Evolutionary conservation across 2,888 invertebrate species (phyloP).

Genomic region (Shargacucullia verbasci): DNA sequence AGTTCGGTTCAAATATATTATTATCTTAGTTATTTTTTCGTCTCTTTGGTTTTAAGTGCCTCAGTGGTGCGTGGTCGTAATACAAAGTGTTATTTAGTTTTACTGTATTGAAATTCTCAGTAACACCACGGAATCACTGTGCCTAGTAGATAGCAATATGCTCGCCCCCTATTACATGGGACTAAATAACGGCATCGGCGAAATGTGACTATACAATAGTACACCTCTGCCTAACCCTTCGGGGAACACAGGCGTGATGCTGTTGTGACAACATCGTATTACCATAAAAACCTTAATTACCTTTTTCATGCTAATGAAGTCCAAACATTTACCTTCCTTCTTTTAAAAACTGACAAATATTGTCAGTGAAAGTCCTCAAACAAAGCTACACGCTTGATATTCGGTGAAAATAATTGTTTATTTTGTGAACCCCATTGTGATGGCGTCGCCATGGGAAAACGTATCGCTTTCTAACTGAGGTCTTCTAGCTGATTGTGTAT

Average conservation of each 20-base stretch:
- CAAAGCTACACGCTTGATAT: slow-evolving; percentile 25
- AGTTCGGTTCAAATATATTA: slow-evolving; percentile 2
- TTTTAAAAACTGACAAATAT: slow-evolving; percentile 18
- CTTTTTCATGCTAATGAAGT: not conserved
- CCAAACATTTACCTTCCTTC: slow-evolving; percentile 6
- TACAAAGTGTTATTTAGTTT: too few relatives aligned
- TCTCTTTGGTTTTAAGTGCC: too few relatives aligned
- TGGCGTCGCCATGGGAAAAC: slow-evolving; percentile 40
- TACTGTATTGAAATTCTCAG: too few relatives aligned
- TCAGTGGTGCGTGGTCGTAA: too few relatives aligned
- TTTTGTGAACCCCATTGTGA: slow-evolving; percentile 51
- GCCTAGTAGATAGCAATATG: too few relatives aligned
- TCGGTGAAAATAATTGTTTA: slow-evolving; percentile 50
- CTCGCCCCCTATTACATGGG: too few relatives aligned
- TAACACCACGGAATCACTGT: too few relatives aligned
- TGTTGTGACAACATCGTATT: too few relatives aligned
- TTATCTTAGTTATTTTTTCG: not conserved
- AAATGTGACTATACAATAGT: too few relatives aligned
- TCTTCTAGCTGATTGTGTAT: slow-evolving; percentile 24
- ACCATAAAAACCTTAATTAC: not conserved
- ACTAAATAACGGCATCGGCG: too few relatives aligned
- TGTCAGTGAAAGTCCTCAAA: slow-evolving; percentile 43
- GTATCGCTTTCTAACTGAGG: slow-evolving; percentile 45
- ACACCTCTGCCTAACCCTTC: too few relatives aligned
- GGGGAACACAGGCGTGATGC: too few relatives aligned